These are phyloP conservation scores for Phoronis australis DNA, from an alignment of 2,888 invertebrate genomes.

Conservation along the genomic window DNA sequence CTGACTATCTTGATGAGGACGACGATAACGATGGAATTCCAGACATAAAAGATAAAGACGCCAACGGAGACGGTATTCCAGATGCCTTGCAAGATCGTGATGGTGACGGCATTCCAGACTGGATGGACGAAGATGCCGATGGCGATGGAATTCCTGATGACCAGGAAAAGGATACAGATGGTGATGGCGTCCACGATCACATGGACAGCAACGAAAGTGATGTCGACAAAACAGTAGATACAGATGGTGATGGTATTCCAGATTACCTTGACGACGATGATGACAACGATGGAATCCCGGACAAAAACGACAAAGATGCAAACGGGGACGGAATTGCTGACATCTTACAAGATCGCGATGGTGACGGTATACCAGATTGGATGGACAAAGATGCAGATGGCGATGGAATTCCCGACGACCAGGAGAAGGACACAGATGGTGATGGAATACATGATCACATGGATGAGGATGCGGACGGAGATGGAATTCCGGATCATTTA, in stretches of 20 bases:
- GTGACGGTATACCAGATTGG: conserved; percentile 26
- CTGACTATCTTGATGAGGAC: conserved; percentile 25
- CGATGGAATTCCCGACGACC: conserved; percentile 25
- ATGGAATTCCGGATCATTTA: conserved; percentile 22
- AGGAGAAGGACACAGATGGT: conserved; percentile 21
- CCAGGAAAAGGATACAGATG: conserved; percentile 36
- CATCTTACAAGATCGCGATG: conserved; percentile 15
- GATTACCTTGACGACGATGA: conserved; percentile 14
- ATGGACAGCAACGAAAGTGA: conserved; percentile 30
- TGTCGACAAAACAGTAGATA: conserved; percentile 10
- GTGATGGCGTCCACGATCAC: conserved; percentile 32
- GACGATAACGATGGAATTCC: conserved; percentile 39
- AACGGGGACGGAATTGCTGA: conserved; percentile 42
- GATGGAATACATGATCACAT: conserved; percentile 27
- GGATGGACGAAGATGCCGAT: conserved; percentile 32
- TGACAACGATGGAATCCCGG: conserved; percentile 31
- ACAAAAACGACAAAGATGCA: conserved; percentile 19
- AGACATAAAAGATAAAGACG: conserved; percentile 32
- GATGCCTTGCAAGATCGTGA: conserved; percentile 31
- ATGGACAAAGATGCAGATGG: conserved; percentile 29
- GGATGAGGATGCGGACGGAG: conserved; percentile 18
- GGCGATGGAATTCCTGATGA: conserved; percentile 45
- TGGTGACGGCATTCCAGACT: conserved; percentile 35
- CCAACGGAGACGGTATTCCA: conserved; percentile 38
- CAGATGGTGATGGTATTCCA: conserved; percentile 18